These are phyloP conservation scores for Leptodactylus fallax DNA, from an alignment of 2,797 vertebrate species.

Conservation along the genomic window DNA sequence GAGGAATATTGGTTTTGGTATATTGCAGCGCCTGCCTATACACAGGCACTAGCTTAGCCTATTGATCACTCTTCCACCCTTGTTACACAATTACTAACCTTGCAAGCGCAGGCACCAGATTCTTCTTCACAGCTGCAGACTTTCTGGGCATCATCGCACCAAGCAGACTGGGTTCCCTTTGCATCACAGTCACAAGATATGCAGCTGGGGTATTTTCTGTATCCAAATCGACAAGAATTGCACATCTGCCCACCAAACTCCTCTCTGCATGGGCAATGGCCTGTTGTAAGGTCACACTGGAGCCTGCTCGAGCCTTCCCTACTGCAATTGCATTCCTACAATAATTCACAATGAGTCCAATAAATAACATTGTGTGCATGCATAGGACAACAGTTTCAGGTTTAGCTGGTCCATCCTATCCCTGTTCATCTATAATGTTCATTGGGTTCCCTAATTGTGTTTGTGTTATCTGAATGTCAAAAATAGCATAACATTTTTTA, in stretches of 20 bases:
- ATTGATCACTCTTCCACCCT: neutral
- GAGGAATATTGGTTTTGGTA: too few species aligned
- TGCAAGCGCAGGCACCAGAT: slow-evolving; percentile 86
- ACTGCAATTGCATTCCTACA: slow-evolving; percentile 87
- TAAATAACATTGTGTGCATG: neutral
- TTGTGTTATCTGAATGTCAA: too few species aligned
- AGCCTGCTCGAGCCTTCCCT: slow-evolving; percentile 75
- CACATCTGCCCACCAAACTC: slow-evolving; percentile 82
- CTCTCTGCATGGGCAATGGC: slow-evolving; percentile 82
- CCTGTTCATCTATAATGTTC: too few species aligned
- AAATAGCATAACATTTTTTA: too few species aligned
- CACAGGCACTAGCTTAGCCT: neutral
- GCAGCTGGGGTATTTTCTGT: slow-evolving; percentile 86
- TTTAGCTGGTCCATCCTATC: too few species aligned
- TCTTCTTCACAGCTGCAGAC: slow-evolving; percentile 83
- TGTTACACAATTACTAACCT: slow-evolving; percentile 75
- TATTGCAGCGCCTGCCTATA: neutral
- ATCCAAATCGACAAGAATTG: slow-evolving; percentile 81
- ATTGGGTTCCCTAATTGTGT: too few species aligned
- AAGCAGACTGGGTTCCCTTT: slow-evolving; percentile 79
- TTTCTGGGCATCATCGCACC: slow-evolving; percentile 77
- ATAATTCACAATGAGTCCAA: neutral
- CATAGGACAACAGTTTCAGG: neutral
- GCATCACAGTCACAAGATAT: slow-evolving; percentile 84
- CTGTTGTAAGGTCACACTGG: slow-evolving; percentile 80